Conservation (phyloP, 2,797 vertebrate genomes). For the Glossophaga mutica region DNA sequence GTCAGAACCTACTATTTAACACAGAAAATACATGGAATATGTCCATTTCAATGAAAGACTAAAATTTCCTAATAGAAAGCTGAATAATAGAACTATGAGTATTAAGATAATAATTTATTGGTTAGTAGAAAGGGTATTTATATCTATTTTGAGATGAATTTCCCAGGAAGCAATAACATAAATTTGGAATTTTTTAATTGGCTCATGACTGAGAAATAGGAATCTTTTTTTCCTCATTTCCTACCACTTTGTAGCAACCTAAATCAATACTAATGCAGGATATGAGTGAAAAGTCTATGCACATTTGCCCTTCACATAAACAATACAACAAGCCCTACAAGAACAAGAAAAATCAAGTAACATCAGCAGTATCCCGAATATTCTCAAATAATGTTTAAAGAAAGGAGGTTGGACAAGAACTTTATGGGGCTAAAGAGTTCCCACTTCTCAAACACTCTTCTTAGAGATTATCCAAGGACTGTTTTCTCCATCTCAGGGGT, state of each 20-base stretch:
- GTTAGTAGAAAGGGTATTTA: conserved; percentile 22
- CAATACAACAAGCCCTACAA: background rate
- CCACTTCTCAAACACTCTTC: background rate
- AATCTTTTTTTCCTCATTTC: conserved; percentile 61
- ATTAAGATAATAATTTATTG: conserved; percentile 29
- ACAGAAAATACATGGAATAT: background rate
- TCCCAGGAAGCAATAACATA: conserved; percentile 58
- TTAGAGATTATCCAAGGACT: background rate
- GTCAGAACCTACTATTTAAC: background rate
- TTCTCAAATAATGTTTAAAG: background rate
- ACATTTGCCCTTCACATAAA: conserved; percentile 51
- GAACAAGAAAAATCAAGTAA: background rate
- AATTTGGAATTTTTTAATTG: conserved; percentile 49
- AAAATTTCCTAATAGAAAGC: background rate
- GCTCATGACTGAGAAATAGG: conserved; percentile 59
- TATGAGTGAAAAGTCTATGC: conserved; percentile 11
- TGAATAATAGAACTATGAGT: background rate
- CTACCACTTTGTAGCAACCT: conserved; percentile 50
- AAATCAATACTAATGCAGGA: conserved; percentile 62
- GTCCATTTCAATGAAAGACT: background rate
- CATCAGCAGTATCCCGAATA: background rate
- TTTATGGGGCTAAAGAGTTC: background rate
- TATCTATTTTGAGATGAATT: conserved; percentile 51
- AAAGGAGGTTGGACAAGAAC: background rate
- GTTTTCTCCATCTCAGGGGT: background rate